These are phyloP conservation scores for Stigmatopora argus DNA, from an alignment of 2,113 vertebrate genomes.

Conservation along the genomic window DNA sequence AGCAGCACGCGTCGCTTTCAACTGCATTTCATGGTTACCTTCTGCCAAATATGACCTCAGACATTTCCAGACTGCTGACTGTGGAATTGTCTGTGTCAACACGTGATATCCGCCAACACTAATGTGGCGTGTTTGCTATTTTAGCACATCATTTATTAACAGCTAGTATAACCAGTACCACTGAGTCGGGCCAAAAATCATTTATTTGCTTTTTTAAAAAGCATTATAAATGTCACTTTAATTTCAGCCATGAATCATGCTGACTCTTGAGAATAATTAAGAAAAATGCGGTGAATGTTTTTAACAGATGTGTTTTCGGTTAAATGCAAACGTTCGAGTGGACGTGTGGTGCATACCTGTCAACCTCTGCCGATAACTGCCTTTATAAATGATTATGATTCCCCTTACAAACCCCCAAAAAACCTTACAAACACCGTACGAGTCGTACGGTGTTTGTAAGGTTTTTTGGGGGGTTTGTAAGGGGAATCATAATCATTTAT, in stretches of 20 bases:
- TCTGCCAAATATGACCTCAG: constrained; percentile 14
- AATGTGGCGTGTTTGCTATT: constrained; percentile 9
- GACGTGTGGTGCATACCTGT: too few relatives aligned
- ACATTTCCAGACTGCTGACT: constrained; percentile 8
- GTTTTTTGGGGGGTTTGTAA: too few relatives aligned
- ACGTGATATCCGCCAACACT: constrained; percentile 9
- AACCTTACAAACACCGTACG: too few relatives aligned
- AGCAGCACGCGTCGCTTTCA: background rate
- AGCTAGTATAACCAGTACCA: background rate
- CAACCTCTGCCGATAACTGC: too few relatives aligned
- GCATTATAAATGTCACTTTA: constrained; percentile 26
- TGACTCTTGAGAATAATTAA: background rate
- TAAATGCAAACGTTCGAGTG: background rate
- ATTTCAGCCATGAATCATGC: background rate
- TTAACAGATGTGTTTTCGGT: background rate
- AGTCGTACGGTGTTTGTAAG: too few relatives aligned
- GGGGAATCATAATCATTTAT: too few relatives aligned
- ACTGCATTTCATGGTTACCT: background rate
- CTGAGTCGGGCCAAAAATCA: constrained; percentile 6
- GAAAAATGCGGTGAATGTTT: background rate
- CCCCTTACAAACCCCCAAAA: too few relatives aligned
- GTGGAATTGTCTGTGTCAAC: constrained; percentile 3
- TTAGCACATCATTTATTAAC: constrained; percentile 12
- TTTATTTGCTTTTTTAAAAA: constrained; percentile 25
- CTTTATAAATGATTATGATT: too few relatives aligned